Base-by-base conservation (phyloP, 2,888 invertebrate species). In the Dicyrtoma fusca region DNA sequence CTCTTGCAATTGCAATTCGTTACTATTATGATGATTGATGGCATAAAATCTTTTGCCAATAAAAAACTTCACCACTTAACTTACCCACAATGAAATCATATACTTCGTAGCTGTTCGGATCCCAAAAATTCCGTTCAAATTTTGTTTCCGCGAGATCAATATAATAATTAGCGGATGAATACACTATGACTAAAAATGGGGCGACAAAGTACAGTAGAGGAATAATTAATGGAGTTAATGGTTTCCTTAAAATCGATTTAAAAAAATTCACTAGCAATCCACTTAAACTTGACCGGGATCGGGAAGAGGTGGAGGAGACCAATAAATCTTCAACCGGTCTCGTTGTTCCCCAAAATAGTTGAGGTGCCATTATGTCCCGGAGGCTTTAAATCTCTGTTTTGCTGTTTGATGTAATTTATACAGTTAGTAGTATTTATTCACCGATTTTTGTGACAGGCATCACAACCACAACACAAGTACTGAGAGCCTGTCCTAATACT, bases 51-150 rank as follows among this genome's bases (percentile, higher is more conserved):
- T 10, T 49, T 6, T 49, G 4, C 49, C 49, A 17, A 49, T 6
- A 49, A 10, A 3, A n/a, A 49, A 49, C 5, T 3, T 49, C 11
- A 3, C 49, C 4, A 13, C n/a, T 47, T 14, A 3, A 51, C 69
- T 69, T 17, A 69, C 69, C 69, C 17, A 71, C 63, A 55, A 71
- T 55, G 44, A 71, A 71, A 44, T 71, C 71, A 57, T 17, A 71
- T 23, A 25, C 53, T 13, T 71, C 71, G 21, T 64, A 71, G 55
- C 64, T 23, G 8, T 44, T 10, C 2, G 71, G 55, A 44, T 71
- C 55, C 21, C 11, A 10, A 53, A 45, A 55, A 21, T 51, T 63
- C 0, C 45, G 45, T 8, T 64, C 19, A 13, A 51, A 5, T 3
- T 23, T 34, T 11, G 53, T 47, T 11, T n/a, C 8, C 14, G 51